These are phyloP conservation scores for Hemibagrus wyckioides DNA, from an alignment of 2,113 vertebrate genomes.

Conservation along the genomic window DNA sequence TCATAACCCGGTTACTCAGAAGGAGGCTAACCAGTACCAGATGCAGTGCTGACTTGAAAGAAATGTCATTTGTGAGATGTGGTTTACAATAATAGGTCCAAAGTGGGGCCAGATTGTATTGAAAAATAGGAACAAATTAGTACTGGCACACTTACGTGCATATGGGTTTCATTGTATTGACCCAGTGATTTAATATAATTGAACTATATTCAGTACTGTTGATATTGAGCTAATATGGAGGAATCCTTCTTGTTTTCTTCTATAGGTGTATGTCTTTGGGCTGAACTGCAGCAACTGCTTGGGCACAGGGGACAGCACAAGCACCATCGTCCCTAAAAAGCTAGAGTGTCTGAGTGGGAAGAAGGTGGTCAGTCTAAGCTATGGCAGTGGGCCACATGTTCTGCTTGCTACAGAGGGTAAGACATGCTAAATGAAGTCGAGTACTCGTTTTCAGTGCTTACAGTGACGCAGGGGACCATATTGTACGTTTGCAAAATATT, in stretches of 20 bases:
- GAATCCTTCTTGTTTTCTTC: background rate
- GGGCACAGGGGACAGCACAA: conserved; percentile 93
- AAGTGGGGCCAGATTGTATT: background rate
- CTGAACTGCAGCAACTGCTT: conserved; percentile 96
- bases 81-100: background rate
- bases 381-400: conserved; percentile 93
- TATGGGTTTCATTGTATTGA: background rate
- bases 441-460: background rate
- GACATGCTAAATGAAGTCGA: background rate
- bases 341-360: conserved; percentile 89
- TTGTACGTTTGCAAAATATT: background rate
- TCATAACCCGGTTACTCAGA: conserved; percentile 1
- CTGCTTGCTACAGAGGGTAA: conserved; percentile 91
- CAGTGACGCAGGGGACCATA: background rate
- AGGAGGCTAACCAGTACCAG: background rate
- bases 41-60: background rate
- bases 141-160: background rate
- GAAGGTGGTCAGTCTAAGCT: conserved; percentile 91
- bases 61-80: background rate
- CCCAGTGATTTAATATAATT: background rate
- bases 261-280: conserved; percentile 91
- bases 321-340: conserved; percentile 91
- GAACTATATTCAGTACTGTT: background rate
- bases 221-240: background rate
- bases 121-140: background rate